Evolutionary conservation across 1,140 invertebrate species (phyloP).

Genomic region (Panulirus ornatus): DNA sequence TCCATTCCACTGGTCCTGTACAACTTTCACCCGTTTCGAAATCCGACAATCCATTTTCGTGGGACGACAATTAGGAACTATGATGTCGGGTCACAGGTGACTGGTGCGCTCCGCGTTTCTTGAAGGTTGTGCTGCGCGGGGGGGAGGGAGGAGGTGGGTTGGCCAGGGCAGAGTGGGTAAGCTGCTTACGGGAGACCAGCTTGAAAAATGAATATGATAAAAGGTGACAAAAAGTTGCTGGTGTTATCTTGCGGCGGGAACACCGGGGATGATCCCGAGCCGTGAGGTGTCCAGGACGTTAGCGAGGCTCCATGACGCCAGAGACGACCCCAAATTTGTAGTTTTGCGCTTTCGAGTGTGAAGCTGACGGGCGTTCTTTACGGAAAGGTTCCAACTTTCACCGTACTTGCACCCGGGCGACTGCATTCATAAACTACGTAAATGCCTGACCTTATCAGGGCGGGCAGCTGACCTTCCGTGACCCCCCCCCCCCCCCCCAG

Average conservation of each 20-base stretch:
- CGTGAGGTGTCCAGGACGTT: neutral
- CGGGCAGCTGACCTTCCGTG: neutral
- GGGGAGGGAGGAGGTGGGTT: too few relatives aligned
- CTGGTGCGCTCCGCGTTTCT: neutral
- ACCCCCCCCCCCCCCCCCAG: too few relatives aligned
- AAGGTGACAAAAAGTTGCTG: neutral
- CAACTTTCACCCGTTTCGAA: neutral
- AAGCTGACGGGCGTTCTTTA: neutral
- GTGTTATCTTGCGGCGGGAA: neutral
- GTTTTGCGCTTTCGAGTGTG: neutral
- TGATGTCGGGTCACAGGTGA: neutral
- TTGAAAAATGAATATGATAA: conserved; percentile 6
- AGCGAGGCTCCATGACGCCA: neutral
- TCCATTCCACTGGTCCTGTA: neutral
- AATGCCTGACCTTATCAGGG: conserved; percentile 7
- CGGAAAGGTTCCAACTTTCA: neutral
- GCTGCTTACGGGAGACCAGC: neutral
- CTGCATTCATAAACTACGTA: neutral
- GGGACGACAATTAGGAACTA: neutral
- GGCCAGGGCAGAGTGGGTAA: neutral
- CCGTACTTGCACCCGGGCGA: neutral
- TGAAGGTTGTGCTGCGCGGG: too few relatives aligned
- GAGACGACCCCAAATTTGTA: neutral
- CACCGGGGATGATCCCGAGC: neutral
- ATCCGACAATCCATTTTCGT: neutral